phyloP scores from a whole-genome alignment of 2,888 invertebrate genomes.

The Phasia obesa region DNA sequence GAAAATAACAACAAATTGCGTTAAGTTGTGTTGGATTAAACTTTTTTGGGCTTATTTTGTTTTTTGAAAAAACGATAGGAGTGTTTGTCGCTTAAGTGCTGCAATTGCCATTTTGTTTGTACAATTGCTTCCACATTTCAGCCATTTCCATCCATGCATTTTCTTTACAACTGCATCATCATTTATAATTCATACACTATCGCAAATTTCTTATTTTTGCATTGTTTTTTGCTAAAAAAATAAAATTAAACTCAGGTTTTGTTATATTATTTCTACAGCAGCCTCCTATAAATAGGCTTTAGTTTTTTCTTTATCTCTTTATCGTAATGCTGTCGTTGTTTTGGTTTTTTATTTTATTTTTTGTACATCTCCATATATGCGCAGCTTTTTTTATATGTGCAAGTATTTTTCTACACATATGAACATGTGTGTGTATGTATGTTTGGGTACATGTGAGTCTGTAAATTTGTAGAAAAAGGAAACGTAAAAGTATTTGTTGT shows the following conservation, averaged over 20 bases:
- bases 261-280: constrained; percentile 56
- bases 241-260: constrained; percentile 47
- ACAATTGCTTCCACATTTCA: constrained; percentile 17
- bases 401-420: neutral
- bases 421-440: constrained; percentile 13
- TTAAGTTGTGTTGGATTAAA: constrained; percentile 13
- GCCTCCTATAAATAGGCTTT: constrained; percentile 70
- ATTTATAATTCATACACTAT: constrained; percentile 67
- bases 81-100: constrained; percentile 59
- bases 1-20: constrained; percentile 7
- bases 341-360: neutral
- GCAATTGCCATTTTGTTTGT: constrained; percentile 38
- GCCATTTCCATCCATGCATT: constrained; percentile 2
- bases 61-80: constrained; percentile 45
- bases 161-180: constrained; percentile 42
- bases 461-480: constrained; percentile 57
- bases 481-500: constrained; percentile 67
- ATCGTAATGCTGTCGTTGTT: constrained; percentile 8
- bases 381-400: constrained; percentile 23
- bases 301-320: constrained; percentile 56
- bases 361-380: constrained; percentile 44
- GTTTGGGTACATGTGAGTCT: constrained; percentile 27
- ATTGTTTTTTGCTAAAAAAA: constrained; percentile 47
- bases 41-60: constrained; percentile 1
- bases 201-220: constrained; percentile 28